Conservation (phyloP, 2,113 vertebrate genomes). For the Heterocephalus glaber region DNA sequence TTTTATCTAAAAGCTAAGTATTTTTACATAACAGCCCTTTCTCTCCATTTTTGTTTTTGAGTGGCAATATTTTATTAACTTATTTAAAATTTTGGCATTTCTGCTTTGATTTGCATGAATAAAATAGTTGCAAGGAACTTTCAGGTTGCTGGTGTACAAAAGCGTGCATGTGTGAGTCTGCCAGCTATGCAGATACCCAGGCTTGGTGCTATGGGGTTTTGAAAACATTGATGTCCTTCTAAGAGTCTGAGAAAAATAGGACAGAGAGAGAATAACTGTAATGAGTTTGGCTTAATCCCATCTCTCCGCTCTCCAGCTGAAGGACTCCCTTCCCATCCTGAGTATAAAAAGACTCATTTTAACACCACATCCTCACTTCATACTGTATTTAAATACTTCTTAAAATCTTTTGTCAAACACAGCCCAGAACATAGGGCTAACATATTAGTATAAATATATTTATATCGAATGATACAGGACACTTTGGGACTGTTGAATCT, state of each 20-base stretch:
- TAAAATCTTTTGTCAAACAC: conserved; percentile 52
- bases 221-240: neutral
- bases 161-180: neutral
- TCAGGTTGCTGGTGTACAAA: neutral
- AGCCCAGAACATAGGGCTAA: conserved; percentile 74
- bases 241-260: neutral
- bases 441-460: conserved; percentile 86
- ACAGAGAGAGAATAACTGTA: neutral
- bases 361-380: neutral
- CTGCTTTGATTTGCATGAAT: conserved; percentile 13
- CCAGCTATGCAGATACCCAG: neutral
- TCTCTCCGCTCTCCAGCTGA: neutral
- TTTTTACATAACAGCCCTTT: neutral
- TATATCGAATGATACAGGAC: conserved; percentile 84
- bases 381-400: neutral
- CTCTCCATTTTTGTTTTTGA: neutral
- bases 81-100: conserved; percentile 65
- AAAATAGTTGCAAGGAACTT: neutral
- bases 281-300: neutral
- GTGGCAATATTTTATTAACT: conserved; percentile 68
- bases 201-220: neutral
- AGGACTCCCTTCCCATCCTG: neutral
- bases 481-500: conserved; percentile 82
- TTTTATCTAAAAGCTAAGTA: neutral
- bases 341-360: neutral